Percentiles rank a stretch among this genome's conserved stretches.
phyloP scores from a whole-genome alignment of 2,888 invertebrate species.

The Apamea epomidion region DNA sequence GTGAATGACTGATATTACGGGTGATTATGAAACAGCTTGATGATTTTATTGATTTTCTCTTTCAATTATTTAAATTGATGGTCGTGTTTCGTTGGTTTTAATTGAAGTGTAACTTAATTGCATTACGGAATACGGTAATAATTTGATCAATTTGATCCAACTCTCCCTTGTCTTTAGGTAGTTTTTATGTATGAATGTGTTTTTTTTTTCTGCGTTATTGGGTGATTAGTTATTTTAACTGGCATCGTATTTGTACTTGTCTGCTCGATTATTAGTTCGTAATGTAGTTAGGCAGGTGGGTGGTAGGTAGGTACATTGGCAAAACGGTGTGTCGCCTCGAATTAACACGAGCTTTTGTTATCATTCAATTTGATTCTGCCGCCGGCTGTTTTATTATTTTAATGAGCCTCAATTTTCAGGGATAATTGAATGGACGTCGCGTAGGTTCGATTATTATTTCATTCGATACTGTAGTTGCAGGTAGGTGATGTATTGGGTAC shows the following conservation, averaged over 20 bases:
- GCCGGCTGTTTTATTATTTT: constrained; percentile 90
- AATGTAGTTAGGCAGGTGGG: constrained; percentile 53
- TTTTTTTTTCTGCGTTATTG: constrained; percentile 6
- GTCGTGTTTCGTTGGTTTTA: constrained; percentile 50
- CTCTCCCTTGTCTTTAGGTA: constrained; percentile 5
- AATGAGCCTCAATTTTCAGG: constrained; percentile 89
- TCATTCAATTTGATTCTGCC: constrained; percentile 89
- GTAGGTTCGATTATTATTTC: constrained; percentile 85
- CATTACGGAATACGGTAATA: constrained; percentile 17
- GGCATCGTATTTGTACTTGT: constrained; percentile 18
- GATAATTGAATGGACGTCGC: constrained; percentile 88
- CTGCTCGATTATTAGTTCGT: constrained; percentile 42
- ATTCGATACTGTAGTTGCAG: constrained; percentile 75
- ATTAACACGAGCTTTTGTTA: constrained; percentile 89
- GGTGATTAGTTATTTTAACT: constrained; percentile 16
- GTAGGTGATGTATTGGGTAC: constrained; percentile 19
- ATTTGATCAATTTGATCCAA: constrained; percentile 22
- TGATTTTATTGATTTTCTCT: constrained; percentile 58
- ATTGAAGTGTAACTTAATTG: constrained; percentile 48
- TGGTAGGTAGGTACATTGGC: constrained; percentile 68
- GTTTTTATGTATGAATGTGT: not conserved
- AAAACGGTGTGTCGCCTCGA: constrained; percentile 81
- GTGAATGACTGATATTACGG: constrained; percentile 64
- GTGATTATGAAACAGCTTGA: constrained; percentile 60
- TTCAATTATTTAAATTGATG: constrained; percentile 60